Conservation (phyloP, 2,113 vertebrate genomes). For the Varanus salvator region DNA sequence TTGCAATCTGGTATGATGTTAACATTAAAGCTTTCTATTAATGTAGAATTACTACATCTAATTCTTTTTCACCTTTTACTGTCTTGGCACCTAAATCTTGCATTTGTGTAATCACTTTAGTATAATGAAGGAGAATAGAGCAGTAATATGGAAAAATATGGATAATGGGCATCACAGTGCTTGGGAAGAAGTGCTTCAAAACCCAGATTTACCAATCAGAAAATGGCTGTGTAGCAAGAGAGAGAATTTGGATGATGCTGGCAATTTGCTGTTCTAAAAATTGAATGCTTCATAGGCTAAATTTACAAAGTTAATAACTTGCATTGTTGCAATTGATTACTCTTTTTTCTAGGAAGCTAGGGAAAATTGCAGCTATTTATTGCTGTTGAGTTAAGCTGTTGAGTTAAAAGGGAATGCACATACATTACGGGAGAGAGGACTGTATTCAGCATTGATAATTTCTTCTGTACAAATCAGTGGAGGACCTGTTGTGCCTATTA, state of each 20-base stretch:
- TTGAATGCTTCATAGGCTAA: constrained; percentile 35
- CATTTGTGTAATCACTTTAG: constrained; percentile 1
- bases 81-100: not conserved
- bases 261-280: constrained; percentile 49
- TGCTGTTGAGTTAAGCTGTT: not conserved
- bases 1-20: constrained; percentile 40
- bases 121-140: not conserved
- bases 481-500: constrained; percentile 17
- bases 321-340: constrained; percentile 19
- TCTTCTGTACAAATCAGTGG: not conserved
- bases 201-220: constrained; percentile 29
- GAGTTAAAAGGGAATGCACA: not conserved
- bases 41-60: not conserved
- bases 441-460: not conserved
- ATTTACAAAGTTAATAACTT: constrained; percentile 2
- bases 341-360: constrained; percentile 12
- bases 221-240: constrained; percentile 24
- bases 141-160: not conserved
- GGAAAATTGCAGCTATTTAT: constrained; percentile 6
- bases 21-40: not conserved
- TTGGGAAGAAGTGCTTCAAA: constrained; percentile 31
- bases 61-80: constrained; percentile 33
- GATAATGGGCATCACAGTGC: not conserved
- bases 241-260: constrained; percentile 27
- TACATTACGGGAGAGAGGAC: not conserved